Evolutionary conservation across 2,113 vertebrate genomes (phyloP).

Genomic region (Triplophysa siluroides): DNA sequence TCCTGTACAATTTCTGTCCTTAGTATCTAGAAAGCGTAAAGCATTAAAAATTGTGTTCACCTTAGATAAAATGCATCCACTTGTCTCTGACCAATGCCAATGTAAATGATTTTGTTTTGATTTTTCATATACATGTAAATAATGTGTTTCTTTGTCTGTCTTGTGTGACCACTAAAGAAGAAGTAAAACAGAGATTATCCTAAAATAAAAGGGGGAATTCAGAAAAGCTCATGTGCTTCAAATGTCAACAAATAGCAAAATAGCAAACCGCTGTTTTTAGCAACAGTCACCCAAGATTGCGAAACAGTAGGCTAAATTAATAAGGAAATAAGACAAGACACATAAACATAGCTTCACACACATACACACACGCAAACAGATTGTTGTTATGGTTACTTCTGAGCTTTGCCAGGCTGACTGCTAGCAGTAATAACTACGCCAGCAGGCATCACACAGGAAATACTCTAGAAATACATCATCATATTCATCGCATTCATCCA

Average conservation of each 20-base stretch:
- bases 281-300: conserved; percentile 66
- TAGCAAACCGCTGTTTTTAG: conserved; percentile 74
- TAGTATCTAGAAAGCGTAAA: too few relatives aligned
- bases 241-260: conserved; percentile 71
- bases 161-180: neutral
- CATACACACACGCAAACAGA: conserved; percentile 40
- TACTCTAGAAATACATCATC: conserved; percentile 37
- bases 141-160: neutral
- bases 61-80: too few relatives aligned
- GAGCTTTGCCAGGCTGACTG: conserved; percentile 40
- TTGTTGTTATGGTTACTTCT: conserved; percentile 32
- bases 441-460: conserved; percentile 43
- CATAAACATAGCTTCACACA: conserved; percentile 53
- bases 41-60: too few relatives aligned
- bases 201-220: neutral
- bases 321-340: conserved; percentile 51
- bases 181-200: neutral
- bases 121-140: too few relatives aligned
- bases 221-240: conserved; percentile 37
- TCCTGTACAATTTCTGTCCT: too few relatives aligned
- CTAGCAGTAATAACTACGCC: conserved; percentile 39
- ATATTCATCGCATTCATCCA: conserved; percentile 46
- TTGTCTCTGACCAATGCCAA: too few relatives aligned
- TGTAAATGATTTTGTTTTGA: too few relatives aligned
- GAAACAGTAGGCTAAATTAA: conserved; percentile 66